These are phyloP conservation scores for Phyto melanocephala DNA, from an alignment of 2,888 invertebrate species.

Conservation along the genomic window DNA sequence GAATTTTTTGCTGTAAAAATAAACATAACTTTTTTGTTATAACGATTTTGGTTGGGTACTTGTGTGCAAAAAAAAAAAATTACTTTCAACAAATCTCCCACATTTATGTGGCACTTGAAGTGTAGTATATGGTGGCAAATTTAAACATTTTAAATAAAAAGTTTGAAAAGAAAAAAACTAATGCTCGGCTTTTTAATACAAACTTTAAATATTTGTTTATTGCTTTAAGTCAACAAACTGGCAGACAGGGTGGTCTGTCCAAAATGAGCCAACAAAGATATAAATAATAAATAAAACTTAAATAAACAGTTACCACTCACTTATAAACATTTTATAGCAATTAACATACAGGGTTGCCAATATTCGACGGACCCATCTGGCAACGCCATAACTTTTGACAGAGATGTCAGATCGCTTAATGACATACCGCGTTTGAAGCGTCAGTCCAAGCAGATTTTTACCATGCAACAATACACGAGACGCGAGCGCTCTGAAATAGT, in stretches of 20 bases:
- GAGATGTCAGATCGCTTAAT: no score
- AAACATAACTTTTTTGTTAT: constrained; percentile 13
- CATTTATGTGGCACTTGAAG: constrained; percentile 57
- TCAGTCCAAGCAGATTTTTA: no score
- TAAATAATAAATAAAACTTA: not conserved
- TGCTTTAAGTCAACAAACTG: constrained; percentile 10
- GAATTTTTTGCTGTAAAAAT: constrained; percentile 34
- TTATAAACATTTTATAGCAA: constrained; percentile 46
- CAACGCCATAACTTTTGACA: no score
- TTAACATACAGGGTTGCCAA: no score
- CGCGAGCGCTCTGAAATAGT: no score
- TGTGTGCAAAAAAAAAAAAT: no score
- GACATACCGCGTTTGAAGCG: no score
- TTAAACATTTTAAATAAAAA: constrained; percentile 51
- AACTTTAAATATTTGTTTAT: constrained; percentile 38
- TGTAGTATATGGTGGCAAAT: constrained; percentile 52
- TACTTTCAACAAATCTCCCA: constrained; percentile 39
- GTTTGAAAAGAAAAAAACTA: not conserved
- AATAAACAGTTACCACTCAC: constrained; percentile 56
- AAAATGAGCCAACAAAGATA: not conserved
- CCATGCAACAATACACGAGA: no score
- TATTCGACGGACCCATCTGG: no score
- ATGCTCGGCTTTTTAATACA: constrained; percentile 2
- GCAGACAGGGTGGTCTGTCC: constrained; percentile 41
- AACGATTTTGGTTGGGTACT: not conserved